phyloP scores from a whole-genome alignment of 23 tunicate species.

The Styela clava region DNA sequence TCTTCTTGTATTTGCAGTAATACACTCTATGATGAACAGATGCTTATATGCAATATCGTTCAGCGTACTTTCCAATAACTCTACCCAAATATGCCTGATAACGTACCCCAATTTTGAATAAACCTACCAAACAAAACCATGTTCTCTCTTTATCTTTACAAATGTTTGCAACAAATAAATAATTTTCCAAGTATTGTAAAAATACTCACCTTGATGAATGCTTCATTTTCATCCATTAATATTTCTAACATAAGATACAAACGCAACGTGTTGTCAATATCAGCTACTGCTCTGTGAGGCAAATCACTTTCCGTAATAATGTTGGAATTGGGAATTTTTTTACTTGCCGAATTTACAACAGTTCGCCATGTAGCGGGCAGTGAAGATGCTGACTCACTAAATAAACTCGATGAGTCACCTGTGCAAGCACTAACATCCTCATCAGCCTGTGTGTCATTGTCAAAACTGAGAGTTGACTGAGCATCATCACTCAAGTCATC shows the following conservation, averaged over 20 bases:
- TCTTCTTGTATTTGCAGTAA: too few relatives aligned
- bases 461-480: neutral
- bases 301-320: neutral
- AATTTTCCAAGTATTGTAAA: too few relatives aligned
- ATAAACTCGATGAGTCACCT: neutral
- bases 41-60: too few relatives aligned
- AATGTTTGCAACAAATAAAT: too few relatives aligned
- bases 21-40: too few relatives aligned
- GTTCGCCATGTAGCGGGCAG: neutral
- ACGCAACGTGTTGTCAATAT: slow-evolving; percentile 18
- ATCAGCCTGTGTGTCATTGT: neutral
- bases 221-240: slow-evolving; percentile 20
- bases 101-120: too few relatives aligned
- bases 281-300: slow-evolving; percentile 11
- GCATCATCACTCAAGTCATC: neutral
- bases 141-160: too few relatives aligned
- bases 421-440: too few relatives aligned
- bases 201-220: slow-evolving; percentile 14
- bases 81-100: too few relatives aligned
- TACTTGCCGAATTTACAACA: neutral
- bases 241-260: slow-evolving; percentile 30
- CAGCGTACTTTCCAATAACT: too few relatives aligned
- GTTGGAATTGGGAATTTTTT: neutral
- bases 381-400: neutral
- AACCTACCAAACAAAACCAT: too few relatives aligned